Base-by-base conservation (phyloP, 2,113 vertebrate genomes). In the Eublepharis macularius region DNA sequence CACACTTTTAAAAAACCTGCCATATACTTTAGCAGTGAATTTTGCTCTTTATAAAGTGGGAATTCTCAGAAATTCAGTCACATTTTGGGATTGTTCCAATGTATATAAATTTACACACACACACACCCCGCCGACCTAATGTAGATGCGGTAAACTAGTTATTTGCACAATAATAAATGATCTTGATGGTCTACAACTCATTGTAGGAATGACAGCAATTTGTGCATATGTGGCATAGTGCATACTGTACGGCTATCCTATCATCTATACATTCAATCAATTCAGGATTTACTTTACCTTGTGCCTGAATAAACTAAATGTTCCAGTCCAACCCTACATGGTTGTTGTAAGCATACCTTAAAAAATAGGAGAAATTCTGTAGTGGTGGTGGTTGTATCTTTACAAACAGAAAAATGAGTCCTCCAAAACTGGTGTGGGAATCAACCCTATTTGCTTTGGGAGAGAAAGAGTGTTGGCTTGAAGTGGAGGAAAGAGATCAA, bases 401-500 rank as follows among this genome's bases (percentile, higher is more conserved):
- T 19, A 10, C 54, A 54, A 26, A 16, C 29, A 69, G 66, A 54
- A 72, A 6, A n/a, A 26, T 8, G 17, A 65, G 2, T 24, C 13
- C 32, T 47, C 39, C 32, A 4, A 32, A 39, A 73, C 16, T 39
- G 60, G 32, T 72, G 54, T 32, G 32, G 32, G 49, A 49, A 68
- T 57, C 51, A 73, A 66, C 36, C 19, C 51, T 36, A 24, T 39
- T 7, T 85, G 76, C 19, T 19, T 7, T 72, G 19, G 49, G 34
- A 5, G 12, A 54, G 32, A 0, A 34, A 8, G 4, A 51, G 29
- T 34, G 0, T 16, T 72, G 14, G n/a, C 41, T 32, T 84, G 84
- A 2, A 5, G n/a, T n/a, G 34, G 14, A 1, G 0, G 1, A 79
- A 51, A 0, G 29, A 43, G 45, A 51, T 29, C 34, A 1, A 3